Base-by-base conservation (phyloP, 1,140 invertebrate species). In the Drosophila sp. region DNA sequence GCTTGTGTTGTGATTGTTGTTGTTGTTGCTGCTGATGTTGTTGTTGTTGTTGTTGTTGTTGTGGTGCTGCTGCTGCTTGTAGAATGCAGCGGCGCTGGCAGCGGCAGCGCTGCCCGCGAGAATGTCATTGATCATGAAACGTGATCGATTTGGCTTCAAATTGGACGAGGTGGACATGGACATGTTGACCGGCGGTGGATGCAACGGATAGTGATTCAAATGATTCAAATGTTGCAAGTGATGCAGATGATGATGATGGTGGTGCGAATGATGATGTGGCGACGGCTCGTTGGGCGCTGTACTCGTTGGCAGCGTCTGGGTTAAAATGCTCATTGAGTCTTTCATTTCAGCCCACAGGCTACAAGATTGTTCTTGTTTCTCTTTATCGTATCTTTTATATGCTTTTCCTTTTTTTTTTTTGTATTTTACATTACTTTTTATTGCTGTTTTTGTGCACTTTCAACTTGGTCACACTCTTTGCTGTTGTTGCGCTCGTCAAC, bases 51-150 rank as follows among this genome's bases (percentile, higher is more conserved):
- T 76, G 36, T 63, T 76, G 59, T 64, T 73, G 29, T 71, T 64
- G 38, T 84, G 72, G 6, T 90, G 70, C 9, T 91, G 74, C 6
- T 86, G 72, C 27, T 91, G 86, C 54, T 90, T 90, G 54, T 91
- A 91, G 36, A 87, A 90, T 3, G 81, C 72, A 18, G 69, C 71
- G 9, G 83, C 83, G 16, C 75, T 79, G 21, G 77, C 84, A 7
- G 89, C 90, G 6, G 78, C 90, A 27, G 89, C 93, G 84, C 93
- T 94, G 29, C 93, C 94, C 69, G 95, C 95, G 40, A 96, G 92
- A 72, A 96, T 96, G 80, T 96, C 95, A 38, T 95, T 96, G 92
- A 96, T 96, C 95, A 96, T 96, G 92, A 96, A 96, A 43, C 95
- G 93, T 13, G 95, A 96, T 45, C 95, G 93, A 73, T 95, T 94